Evolutionary conservation across 2,888 invertebrate genomes (phyloP), one percentile per base, ranked within the genome.

Genomic region (Volucella inanis): DNA sequence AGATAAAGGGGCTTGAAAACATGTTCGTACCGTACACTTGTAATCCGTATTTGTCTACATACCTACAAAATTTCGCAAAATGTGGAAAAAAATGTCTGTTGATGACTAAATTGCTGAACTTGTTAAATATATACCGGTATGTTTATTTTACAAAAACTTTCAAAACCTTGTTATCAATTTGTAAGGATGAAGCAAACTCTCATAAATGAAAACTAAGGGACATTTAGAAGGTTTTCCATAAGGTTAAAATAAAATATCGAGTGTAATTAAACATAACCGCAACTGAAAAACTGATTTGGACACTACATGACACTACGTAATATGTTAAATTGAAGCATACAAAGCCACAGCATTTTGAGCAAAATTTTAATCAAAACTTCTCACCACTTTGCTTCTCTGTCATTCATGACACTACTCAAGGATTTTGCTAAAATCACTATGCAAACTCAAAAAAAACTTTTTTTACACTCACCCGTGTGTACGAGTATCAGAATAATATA

Each of bases 321-420:
- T 47, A 47, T 74, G 55, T 55, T 49, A 41, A 62, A 47, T 64
- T 64, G 55, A 54, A 55, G 14, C 38, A 18, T 47, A 74, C 64
- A 65, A 65, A 74, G 55, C 64, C 74, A 64, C 54, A 74, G 54
- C 15, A 65, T 55, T 64, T 64, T 47, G 55, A 74, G 55, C 64
- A 55, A 39, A 64, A 41, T 64, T 74, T 64, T 74, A 74, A 74
- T 74, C 64, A 74, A 74, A 74, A 72, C 74, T 64, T 49, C 47
- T 55, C 47, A 55, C 49, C 39, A 55, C 47, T 47, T 10, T 43
- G 31, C 15, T 2, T 18, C 18, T 18, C 18, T 18, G 18, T 18
- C 45, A 50, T 38, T 55, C 70, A 43, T 49, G 41, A 50, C 47
- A 45, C 38, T 49, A 39, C 31, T 39, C 70, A 70, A 70, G 50